Evolutionary conservation across 2,888 invertebrate species (phyloP), one percentile per base, ranked within the genome.

Genomic region (Hypercompe scribonia): DNA sequence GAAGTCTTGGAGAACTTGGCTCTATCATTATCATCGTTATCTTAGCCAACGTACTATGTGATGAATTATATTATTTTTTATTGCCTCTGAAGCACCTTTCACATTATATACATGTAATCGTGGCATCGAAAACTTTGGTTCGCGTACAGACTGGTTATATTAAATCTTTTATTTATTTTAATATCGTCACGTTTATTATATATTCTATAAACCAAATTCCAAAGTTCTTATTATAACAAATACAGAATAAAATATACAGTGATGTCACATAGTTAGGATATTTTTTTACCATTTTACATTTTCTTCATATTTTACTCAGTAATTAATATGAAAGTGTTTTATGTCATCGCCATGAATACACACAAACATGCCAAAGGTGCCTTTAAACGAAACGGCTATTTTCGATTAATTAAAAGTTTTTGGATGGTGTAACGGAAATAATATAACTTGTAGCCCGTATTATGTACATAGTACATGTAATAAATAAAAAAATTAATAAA

Each of bases 71-170:
- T 74, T 65, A 33, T 39, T 68, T 76, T 84, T 81, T 79, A 75
- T 81, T 81, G 78, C 76, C 74, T 81, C 71, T 75, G 68, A 46
- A 39, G 36, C 21, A 72, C 82, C 84, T 81, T 82, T 84, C 81
- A 81, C 84, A 77, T 50, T 70, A 63, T 69, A 61, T 71, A 70
- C 75, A 39, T 64, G 65, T 71, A 72, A 71, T 72, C 34, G 54
- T 31, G 68, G 66, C 31, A 58, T 66, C 65, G 75, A 69, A 73
- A 65, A n/a, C 36, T 36, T 73, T 50, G 28, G 42, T 72, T 68
- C 58, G 34, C 31, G 61, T 68, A 15, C 4, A 54, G n/a, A 31
- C 66, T 33, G 42, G 46, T 66, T 31, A 33, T 24, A 33, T 66
- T 31, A 42, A 31, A 18, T 24, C 31, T 46, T 46, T 46, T 46